These are phyloP conservation scores for Glaucomys volans DNA, from an alignment of 2,113 vertebrate species.

Conservation along the genomic window DNA sequence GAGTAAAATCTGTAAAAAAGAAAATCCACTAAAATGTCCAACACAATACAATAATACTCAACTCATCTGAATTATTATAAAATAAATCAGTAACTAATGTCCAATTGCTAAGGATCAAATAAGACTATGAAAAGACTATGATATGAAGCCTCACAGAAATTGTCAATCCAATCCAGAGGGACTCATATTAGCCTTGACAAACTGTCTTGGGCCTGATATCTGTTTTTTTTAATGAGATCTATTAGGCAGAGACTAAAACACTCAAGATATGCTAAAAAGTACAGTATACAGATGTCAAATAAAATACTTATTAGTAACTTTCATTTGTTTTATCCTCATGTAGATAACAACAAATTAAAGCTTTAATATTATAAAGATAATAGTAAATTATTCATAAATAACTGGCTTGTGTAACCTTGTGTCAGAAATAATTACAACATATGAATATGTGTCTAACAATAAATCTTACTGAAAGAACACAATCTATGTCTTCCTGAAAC, in stretches of 20 bases:
- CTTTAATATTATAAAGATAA: conserved; percentile 74
- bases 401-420: conserved; percentile 40
- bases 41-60: conserved; percentile 79
- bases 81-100: conserved; percentile 87
- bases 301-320: conserved; percentile 87
- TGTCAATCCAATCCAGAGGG: conserved; percentile 87
- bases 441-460: conserved; percentile 62
- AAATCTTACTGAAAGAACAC: conserved; percentile 62
- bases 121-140: conserved; percentile 82
- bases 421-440: conserved; percentile 62
- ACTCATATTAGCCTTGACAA: conserved; percentile 90
- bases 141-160: conserved; percentile 83
- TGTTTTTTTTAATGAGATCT: conserved; percentile 90
- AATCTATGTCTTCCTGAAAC: conserved; percentile 61
- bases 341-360: conserved; percentile 73
- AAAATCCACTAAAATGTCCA: conserved; percentile 80
- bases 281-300: conserved; percentile 87
- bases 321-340: conserved; percentile 77
- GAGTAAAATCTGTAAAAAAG: conserved; percentile 80
- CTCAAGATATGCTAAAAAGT: conserved; percentile 88
- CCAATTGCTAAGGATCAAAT: conserved; percentile 88
- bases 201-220: conserved; percentile 89
- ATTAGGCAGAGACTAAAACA: conserved; percentile 87
- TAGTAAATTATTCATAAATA: conserved; percentile 79
- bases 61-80: conserved; percentile 83